phyloP scores from a whole-genome alignment of 2,888 invertebrate species.

The Pimpla rufipes region DNA sequence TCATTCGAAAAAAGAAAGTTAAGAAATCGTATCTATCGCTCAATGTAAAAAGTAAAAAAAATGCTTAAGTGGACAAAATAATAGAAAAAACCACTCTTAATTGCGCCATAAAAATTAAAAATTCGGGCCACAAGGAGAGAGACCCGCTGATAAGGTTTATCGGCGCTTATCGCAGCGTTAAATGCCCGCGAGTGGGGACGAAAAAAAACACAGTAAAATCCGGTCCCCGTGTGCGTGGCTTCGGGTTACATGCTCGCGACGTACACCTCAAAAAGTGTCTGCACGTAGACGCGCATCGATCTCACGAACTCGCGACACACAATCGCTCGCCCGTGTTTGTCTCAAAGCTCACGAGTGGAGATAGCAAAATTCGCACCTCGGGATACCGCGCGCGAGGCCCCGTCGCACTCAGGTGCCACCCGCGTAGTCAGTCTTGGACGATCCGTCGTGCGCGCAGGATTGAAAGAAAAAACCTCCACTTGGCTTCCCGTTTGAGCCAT shows the following conservation, averaged over 20 bases:
- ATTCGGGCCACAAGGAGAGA: background rate
- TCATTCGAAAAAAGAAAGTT: background rate
- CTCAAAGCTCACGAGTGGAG: conserved; percentile 53
- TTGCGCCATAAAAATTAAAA: background rate
- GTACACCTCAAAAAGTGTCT: conserved; percentile 8
- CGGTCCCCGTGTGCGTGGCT: conserved; percentile 7
- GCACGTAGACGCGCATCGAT: conserved; percentile 9
- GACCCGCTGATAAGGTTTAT: conserved; percentile 50
- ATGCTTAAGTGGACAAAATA: too few relatives aligned
- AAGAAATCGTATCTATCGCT: background rate
- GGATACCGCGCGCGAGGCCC: background rate
- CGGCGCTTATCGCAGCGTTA: conserved; percentile 54
- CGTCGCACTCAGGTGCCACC: conserved; percentile 21
- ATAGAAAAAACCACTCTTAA: background rate
- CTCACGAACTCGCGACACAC: conserved; percentile 10
- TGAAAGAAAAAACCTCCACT: background rate
- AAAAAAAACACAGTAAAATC: background rate
- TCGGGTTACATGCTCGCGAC: conserved; percentile 9
- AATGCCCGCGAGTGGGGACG: conserved; percentile 18
- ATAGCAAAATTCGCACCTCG: conserved; percentile 68
- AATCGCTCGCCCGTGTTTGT: conserved; percentile 36
- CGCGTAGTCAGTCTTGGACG: conserved; percentile 53
- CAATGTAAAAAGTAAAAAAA: background rate
- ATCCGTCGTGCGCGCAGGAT: conserved; percentile 28
- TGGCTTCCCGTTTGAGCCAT: background rate